Evolutionary conservation across 2,113 vertebrate genomes (phyloP).

Genomic region (Lepidothrix coronata): DNA sequence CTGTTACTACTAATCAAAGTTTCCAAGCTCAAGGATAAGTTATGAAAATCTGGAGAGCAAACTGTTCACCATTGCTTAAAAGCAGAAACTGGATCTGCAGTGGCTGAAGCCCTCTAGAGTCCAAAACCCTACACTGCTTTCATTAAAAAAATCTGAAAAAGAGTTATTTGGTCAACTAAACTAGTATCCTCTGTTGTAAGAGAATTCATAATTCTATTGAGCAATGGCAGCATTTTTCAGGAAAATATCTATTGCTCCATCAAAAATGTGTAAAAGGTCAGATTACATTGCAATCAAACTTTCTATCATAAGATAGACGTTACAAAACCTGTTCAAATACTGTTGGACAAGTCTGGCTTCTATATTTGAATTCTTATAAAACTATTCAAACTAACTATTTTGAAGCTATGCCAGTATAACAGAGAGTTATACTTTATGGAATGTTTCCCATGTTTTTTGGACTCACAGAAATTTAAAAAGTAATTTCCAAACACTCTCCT

Average conservation of each 20-base stretch:
- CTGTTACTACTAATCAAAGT: background rate
- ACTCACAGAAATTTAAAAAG: background rate
- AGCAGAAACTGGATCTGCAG: background rate
- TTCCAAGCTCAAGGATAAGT: background rate
- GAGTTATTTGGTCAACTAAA: background rate
- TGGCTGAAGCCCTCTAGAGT: slow-evolving; percentile 35
- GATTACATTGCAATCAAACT: background rate
- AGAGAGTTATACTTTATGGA: background rate
- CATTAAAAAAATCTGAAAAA: background rate
- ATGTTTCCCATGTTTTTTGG: background rate
- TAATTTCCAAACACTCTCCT: background rate
- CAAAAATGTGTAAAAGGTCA: background rate
- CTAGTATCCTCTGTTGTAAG: background rate
- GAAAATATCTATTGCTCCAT: background rate
- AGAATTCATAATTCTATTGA: background rate
- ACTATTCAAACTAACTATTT: background rate
- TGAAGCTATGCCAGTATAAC: background rate
- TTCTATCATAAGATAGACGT: background rate
- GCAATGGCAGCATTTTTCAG: background rate
- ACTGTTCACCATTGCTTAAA: background rate
- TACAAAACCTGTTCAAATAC: background rate
- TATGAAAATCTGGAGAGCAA: background rate
- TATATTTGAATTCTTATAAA: background rate
- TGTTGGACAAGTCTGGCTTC: background rate
- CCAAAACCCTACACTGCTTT: background rate